Evolutionary conservation across 2,797 vertebrate genomes (phyloP).

Genomic region (Alcedo atthis): DNA sequence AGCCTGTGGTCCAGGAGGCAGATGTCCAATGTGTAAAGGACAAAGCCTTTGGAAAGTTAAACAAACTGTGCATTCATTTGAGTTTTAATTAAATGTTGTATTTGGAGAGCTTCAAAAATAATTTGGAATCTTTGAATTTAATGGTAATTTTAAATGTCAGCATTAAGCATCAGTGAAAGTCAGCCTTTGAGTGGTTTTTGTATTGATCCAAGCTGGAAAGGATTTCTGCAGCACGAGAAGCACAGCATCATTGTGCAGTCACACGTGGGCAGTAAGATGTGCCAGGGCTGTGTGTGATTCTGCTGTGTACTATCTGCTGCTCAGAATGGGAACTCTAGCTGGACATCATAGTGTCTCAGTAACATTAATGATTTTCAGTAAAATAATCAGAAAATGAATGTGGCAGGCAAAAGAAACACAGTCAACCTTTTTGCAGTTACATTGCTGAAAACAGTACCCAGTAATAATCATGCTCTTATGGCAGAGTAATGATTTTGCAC

Average conservation of each 20-base stretch:
- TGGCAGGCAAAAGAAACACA: background rate
- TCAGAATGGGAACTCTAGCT: background rate
- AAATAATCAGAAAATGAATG: background rate
- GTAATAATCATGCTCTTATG: background rate
- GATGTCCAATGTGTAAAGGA: background rate
- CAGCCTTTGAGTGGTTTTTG: background rate
- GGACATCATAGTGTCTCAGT: background rate
- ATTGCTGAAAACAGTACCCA: background rate
- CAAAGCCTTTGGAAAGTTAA: slow-evolving; percentile 38
- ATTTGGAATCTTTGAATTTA: slow-evolving; percentile 15
- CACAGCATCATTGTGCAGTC: background rate
- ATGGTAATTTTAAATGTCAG: slow-evolving; percentile 60
- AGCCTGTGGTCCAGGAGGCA: background rate
- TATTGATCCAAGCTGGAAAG: background rate
- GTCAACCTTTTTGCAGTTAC: background rate
- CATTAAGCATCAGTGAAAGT: background rate
- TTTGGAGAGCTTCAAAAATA: slow-evolving; percentile 47
- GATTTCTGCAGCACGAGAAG: background rate
- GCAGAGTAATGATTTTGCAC: background rate
- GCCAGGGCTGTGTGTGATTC: background rate
- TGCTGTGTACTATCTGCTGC: background rate
- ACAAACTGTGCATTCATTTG: slow-evolving; percentile 4
- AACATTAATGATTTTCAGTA: background rate
- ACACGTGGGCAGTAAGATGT: fast-evolving
- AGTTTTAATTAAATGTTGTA: slow-evolving; percentile 40